Evolutionary conservation across 2,888 invertebrate species (phyloP), one percentile per base, ranked within the genome.

Genomic region (Brachyptera risi): DNA sequence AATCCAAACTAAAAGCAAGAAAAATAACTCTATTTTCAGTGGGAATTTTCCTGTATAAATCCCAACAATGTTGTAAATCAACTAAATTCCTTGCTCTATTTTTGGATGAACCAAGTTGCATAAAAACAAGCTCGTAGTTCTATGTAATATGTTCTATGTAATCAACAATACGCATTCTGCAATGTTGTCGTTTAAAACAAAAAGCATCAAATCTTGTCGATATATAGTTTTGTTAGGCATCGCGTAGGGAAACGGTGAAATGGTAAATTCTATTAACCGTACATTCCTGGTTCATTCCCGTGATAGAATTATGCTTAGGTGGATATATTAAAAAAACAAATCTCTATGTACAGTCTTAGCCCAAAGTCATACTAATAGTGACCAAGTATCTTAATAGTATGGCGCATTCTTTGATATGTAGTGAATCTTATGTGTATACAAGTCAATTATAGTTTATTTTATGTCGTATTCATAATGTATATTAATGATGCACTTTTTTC

Each of bases 361-460:
- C 7, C 21, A 42, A 21, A 17, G 19, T 21, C 11, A 17, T 17
- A 42, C 17, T 11, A 15, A 42, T 21, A 42, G 21, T 42, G 21
- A 3, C 42, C 17, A 42, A 42, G 42, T 11, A 42, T 19, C 11
- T 21, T 5, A 15, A 42, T 42, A 19, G 42, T 42, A 42, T 42
- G 21, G 17, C 21, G 21, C 42, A 11, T 21, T 42, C 42, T 42
- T 42, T 42, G 9, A 42, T 19, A 42, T 19, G 42, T 42, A 42
- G 42, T 21, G 42, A 19, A 42, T 42, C 42, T 42, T 42, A 19
- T 4, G 24, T 47, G 24, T 47, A 47, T 47, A 47, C 47, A 47
- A 47, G 47, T 47, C 47, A 47, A 47, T 47, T 47, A 47, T 47
- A 23, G 47, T 47, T 47, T 47, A 21, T 17, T 47, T n/a, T 47